Percentiles rank a stretch among this genome's conserved stretches.
phyloP scores from a whole-genome alignment of 2,113 vertebrate species.

The Sapayoa aenigma region DNA sequence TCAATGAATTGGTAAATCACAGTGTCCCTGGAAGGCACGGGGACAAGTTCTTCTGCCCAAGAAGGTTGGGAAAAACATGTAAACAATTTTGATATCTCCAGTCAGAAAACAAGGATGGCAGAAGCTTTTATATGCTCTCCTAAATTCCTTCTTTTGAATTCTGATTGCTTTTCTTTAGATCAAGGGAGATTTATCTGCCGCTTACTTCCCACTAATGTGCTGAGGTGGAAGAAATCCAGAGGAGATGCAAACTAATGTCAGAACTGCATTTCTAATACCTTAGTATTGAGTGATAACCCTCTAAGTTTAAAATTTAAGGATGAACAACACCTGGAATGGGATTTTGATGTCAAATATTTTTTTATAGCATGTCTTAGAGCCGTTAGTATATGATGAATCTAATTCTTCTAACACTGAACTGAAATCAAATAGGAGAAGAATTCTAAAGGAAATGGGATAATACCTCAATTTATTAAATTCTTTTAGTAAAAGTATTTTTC shows the following conservation, averaged over 20 bases:
- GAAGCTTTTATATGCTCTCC: not conserved
- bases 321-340: not conserved
- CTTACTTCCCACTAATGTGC: not conserved
- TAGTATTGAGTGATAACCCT: not conserved
- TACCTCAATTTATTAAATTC: not conserved
- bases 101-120: not conserved
- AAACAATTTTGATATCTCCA: not conserved
- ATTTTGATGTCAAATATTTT: not conserved
- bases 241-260: not conserved
- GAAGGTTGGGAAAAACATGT: not conserved
- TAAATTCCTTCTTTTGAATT: not conserved
- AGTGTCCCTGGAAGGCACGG: not conserved
- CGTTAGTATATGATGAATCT: not conserved
- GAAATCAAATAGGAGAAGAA: not conserved
- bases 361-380: not conserved
- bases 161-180: not conserved
- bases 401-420: not conserved
- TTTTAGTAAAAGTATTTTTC: not conserved
- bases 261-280: not conserved
- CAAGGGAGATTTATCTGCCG: not conserved
- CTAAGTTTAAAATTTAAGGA: not conserved
- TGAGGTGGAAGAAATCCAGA: not conserved
- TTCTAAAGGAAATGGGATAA: not conserved
- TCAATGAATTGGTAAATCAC: not conserved
- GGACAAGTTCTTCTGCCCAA: not conserved